Conservation (phyloP, 2,888 invertebrate species). For the Teleiodes luculella region DNA sequence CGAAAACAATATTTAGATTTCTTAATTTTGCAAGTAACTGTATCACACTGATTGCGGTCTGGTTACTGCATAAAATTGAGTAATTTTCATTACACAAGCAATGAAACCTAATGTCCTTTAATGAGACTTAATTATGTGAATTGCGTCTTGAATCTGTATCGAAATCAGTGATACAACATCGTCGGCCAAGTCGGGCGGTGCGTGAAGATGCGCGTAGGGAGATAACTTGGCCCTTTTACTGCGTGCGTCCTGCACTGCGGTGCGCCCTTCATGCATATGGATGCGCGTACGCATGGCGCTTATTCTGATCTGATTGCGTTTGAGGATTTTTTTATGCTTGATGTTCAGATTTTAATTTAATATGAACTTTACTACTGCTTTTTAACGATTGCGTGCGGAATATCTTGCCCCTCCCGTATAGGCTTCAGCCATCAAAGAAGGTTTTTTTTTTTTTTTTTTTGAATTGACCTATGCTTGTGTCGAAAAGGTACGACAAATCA, state of each 20-base stretch:
- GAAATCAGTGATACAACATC: not conserved
- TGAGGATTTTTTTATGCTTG: not conserved
- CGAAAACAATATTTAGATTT: too few relatives aligned
- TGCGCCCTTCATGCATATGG: constrained; percentile 33
- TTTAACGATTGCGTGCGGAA: too few relatives aligned
- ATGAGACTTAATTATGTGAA: not conserved
- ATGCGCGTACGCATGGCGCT: constrained; percentile 23
- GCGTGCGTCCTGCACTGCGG: constrained; percentile 17
- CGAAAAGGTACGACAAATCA: too few relatives aligned
- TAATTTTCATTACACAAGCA: not conserved
- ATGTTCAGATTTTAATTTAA: too few relatives aligned
- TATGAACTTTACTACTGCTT: too few relatives aligned
- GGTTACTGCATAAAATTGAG: too few relatives aligned
- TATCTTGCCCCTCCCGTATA: too few relatives aligned
- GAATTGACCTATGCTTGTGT: too few relatives aligned
- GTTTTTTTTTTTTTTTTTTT: too few relatives aligned
- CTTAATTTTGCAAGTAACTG: too few relatives aligned
- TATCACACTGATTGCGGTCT: too few relatives aligned
- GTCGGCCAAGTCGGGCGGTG: constrained; percentile 26
- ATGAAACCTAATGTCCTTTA: not conserved
- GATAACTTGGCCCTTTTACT: constrained; percentile 26
- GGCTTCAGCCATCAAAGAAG: too few relatives aligned
- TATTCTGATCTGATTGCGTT: constrained; percentile 21
- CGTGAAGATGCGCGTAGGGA: constrained; percentile 37
- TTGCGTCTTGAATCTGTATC: not conserved